Percentiles rank a stretch among this genome's conserved stretches.
Evolutionary conservation across 2,888 invertebrate genomes (phyloP).

Genomic region (Coenonympha arcania): DNA sequence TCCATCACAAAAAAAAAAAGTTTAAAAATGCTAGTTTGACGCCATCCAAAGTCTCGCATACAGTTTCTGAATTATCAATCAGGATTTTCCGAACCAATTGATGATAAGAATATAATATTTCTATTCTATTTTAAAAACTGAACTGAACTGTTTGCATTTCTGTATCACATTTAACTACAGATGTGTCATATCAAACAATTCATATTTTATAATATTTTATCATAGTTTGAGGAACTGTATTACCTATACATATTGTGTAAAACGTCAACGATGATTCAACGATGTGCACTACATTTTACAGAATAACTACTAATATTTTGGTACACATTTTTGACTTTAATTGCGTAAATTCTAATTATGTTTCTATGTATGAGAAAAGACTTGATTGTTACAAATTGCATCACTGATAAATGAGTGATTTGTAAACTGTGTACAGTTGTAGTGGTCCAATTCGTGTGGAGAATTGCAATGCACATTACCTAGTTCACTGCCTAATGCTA

Average conservation of each 20-base stretch:
- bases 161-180: too few relatives aligned
- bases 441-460: background rate
- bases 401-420: constrained; percentile 5
- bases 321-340: background rate
- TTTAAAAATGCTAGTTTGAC: too few relatives aligned
- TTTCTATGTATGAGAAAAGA: constrained; percentile 6
- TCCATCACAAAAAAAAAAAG: too few relatives aligned
- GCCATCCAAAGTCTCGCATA: too few relatives aligned
- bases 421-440: background rate
- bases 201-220: too few relatives aligned
- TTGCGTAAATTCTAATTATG: constrained; percentile 2
- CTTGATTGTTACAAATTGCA: constrained; percentile 7
- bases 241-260: too few relatives aligned
- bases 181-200: too few relatives aligned
- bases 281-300: background rate
- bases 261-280: background rate
- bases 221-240: too few relatives aligned
- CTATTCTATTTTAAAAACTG: background rate
- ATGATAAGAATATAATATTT: too few relatives aligned
- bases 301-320: background rate
- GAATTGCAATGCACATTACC: background rate
- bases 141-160: too few relatives aligned
- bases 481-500: background rate
- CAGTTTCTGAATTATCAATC: too few relatives aligned
- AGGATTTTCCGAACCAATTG: too few relatives aligned